Evolutionary conservation across 2,797 vertebrate species (phyloP), one percentile per base, ranked within the genome.

Genomic region (Oryzias sinensis): DNA sequence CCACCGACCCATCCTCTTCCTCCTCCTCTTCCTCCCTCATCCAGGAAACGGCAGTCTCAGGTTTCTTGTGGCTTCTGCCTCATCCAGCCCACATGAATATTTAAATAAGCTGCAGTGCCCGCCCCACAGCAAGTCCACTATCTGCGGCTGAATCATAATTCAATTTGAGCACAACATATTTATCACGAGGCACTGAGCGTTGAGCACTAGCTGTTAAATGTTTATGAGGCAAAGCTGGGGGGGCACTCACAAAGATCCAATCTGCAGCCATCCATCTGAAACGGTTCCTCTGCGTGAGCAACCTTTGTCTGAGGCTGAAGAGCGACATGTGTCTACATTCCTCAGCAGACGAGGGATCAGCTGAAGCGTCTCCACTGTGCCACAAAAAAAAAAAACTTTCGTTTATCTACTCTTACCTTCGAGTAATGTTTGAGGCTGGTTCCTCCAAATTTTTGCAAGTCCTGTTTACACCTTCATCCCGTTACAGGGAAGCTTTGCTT

Each of bases 61-160:
- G 42, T 14, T 42, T 25, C 14, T 59, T 56, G 43, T 2, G 71
- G 53, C 62, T 76, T 72, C 64, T 49, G 46, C 56, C 70, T 70
- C 70, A 80, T 81, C 72, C 65, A 0, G 16, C 46, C 54, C 0
- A 0, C 77, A 80, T 80, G 65, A 77, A 83, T 83, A 79, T 87
- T 84, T 83, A 79, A 86, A 80, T 71, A 49, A 73, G 72, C 41
- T 43, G 20, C 2, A 4, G 64, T n/a, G 58, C 27, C 6, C 27
- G 55, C 56, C 33, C 60, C 4, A 13, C 49, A 40, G n/a, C 41
- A 37, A 58, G 62, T 62, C 71, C 14, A 13, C 59, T 50, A 67
- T 68, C 68, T 70, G 0, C 69, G 18, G 40, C 8, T 13, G 62
- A 56, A 66, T 73, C 74, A 46, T 62, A 64, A 78, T 63, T 77